These are phyloP conservation scores for Leucophenga montana DNA, from an alignment of 2,888 invertebrate species.

Conservation along the genomic window DNA sequence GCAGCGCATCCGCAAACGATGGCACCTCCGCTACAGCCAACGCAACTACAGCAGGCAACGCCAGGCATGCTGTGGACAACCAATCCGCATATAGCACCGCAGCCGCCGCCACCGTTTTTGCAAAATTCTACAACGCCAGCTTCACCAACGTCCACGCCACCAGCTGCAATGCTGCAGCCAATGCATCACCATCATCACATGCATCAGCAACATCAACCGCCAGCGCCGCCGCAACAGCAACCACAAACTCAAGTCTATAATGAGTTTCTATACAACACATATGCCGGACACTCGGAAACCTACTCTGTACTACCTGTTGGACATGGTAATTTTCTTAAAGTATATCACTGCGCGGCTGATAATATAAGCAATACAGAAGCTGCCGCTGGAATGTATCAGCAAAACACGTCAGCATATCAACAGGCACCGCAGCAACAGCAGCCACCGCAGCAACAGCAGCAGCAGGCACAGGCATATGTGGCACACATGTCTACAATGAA, in stretches of 20 bases:
- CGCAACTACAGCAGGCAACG: constrained; percentile 39
- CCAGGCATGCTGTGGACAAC: background rate
- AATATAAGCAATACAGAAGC: constrained; percentile 45
- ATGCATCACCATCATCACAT: constrained; percentile 26
- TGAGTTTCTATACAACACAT: constrained; percentile 59
- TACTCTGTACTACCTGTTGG: constrained; percentile 72
- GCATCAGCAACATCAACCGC: constrained; percentile 39
- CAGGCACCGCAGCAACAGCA: constrained; percentile 29
- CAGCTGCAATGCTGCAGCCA: constrained; percentile 37
- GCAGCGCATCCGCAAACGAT: background rate
- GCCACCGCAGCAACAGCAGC: constrained; percentile 41
- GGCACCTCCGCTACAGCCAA: constrained; percentile 2
- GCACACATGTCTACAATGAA: constrained; percentile 9
- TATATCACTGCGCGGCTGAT: constrained; percentile 69
- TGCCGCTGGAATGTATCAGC: constrained; percentile 40
- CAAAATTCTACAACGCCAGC: constrained; percentile 23
- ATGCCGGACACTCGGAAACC: constrained; percentile 66
- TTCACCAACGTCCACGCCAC: constrained; percentile 38
- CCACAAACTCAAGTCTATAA: constrained; percentile 59
- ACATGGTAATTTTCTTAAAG: constrained; percentile 71
- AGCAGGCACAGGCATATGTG: constrained; percentile 32
- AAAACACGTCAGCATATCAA: constrained; percentile 2
- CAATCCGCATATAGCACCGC: constrained; percentile 25
- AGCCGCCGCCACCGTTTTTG: constrained; percentile 36
- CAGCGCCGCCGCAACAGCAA: constrained; percentile 37